Conservation (phyloP, 2,113 vertebrate genomes). For the Entelurus aequoreus region DNA sequence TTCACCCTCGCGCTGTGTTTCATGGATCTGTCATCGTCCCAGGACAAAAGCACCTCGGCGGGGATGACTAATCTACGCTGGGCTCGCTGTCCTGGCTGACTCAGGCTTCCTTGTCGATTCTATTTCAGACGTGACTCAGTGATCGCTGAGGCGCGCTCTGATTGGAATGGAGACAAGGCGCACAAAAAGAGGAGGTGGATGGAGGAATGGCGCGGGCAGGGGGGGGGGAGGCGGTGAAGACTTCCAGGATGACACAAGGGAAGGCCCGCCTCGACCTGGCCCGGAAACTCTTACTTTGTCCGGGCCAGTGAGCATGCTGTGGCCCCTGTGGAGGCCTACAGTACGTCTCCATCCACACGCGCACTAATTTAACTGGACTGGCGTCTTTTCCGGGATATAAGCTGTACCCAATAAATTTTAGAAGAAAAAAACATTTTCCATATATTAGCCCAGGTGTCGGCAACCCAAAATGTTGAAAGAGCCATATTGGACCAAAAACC, state of each 20-base stretch:
- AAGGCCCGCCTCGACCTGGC: conserved; percentile 42
- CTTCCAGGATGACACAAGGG: conserved; percentile 34
- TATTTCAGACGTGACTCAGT: conserved; percentile 63
- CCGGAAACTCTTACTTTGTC: conserved; percentile 49
- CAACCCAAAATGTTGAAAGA: too few species aligned
- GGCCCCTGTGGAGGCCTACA: conserved; percentile 21
- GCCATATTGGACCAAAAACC: too few species aligned
- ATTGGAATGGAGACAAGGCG: conserved; percentile 65
- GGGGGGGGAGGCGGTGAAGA: conserved; percentile 23
- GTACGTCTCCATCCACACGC: conserved; percentile 8
- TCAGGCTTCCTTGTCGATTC: conserved; percentile 63
- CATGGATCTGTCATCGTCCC: conserved; percentile 56
- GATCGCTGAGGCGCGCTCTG: conserved; percentile 45
- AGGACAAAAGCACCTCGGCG: conserved; percentile 54
- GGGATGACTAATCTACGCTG: conserved; percentile 66
- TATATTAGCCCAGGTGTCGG: too few species aligned
- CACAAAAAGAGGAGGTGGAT: conserved; percentile 41
- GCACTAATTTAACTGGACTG: too few species aligned
- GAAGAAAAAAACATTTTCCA: too few species aligned
- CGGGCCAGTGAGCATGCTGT: conserved; percentile 32
- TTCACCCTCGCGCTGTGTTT: conserved; percentile 50
- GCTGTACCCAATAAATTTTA: too few species aligned
- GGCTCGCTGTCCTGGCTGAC: conserved; percentile 64
- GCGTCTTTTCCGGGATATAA: too few species aligned
- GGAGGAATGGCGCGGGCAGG: conserved; percentile 19